A percentile compares a stretch with the other conserved stretches of the same genome.
phyloP scores from a whole-genome alignment of 1,140 invertebrate genomes.

The Chelonus insularis region DNA sequence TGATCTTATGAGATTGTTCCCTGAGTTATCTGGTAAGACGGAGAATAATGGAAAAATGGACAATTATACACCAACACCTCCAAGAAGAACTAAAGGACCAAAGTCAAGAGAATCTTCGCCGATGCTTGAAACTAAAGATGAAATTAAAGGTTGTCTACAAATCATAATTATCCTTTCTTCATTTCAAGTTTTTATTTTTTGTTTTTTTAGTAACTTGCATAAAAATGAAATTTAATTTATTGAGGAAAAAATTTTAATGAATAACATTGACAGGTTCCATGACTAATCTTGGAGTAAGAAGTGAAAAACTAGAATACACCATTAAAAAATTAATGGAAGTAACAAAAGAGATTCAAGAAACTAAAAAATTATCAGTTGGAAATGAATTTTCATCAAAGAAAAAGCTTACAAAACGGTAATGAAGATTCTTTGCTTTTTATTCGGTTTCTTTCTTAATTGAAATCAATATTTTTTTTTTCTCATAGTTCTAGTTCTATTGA shows the following conservation, averaged over 20 bases:
- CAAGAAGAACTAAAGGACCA: slow-evolving; percentile 61
- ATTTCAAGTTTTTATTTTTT: no score
- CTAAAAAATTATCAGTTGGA: slow-evolving; percentile 51
- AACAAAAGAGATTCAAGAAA: slow-evolving; percentile 53
- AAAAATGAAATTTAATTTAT: slow-evolving; percentile 32
- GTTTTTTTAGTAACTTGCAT: no score
- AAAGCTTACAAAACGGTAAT: slow-evolving; percentile 53
- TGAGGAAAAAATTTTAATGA: slow-evolving; percentile 8
- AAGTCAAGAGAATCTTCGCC: slow-evolving; percentile 68
- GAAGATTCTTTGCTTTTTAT: slow-evolving; percentile 2
- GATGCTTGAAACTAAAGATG: slow-evolving; percentile 56
- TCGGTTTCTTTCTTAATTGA: background rate
- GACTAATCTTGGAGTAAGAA: slow-evolving; percentile 51
- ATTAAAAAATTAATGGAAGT: slow-evolving; percentile 53
- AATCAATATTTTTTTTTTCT: slow-evolving; percentile 11
- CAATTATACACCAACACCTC: slow-evolving; percentile 62
- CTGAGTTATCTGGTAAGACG: slow-evolving; percentile 61
- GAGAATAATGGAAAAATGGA: slow-evolving; percentile 43
- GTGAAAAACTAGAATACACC: slow-evolving; percentile 55
- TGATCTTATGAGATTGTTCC: slow-evolving; percentile 72
- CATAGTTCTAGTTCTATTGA: slow-evolving; percentile 53
- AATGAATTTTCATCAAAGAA: slow-evolving; percentile 41
- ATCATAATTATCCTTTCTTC: no score
- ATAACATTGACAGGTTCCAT: slow-evolving; percentile 49
- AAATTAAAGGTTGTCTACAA: slow-evolving; percentile 54